Conservation (phyloP, 2,797 vertebrate genomes). For the Clarias platycephalus region DNA sequence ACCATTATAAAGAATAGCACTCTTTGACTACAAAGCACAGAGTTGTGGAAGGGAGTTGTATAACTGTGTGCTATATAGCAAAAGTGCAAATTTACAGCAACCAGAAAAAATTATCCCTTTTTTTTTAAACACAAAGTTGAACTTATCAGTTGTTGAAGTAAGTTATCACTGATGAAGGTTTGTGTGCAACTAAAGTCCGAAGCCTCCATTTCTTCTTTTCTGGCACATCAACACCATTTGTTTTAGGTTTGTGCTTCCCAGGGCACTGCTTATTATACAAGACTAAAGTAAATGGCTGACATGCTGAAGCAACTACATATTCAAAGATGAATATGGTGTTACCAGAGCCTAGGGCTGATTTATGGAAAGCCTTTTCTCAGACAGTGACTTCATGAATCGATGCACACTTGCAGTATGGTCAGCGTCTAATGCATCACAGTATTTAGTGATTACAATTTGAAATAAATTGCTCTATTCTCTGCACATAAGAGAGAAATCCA, state of each 20-base stretch:
- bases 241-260: slow-evolving; percentile 46
- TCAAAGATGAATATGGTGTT: slow-evolving; percentile 62
- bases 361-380: slow-evolving; percentile 60
- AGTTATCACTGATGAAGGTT: too few species aligned
- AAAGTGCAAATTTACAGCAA: too few species aligned
- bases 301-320: slow-evolving; percentile 58
- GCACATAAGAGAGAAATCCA: slow-evolving; percentile 73
- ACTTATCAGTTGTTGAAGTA: too few species aligned
- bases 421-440: slow-evolving; percentile 73
- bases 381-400: slow-evolving; percentile 58
- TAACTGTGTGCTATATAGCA: too few species aligned
- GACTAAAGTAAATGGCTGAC: slow-evolving; percentile 57
- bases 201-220: slow-evolving; percentile 32
- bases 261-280: slow-evolving; percentile 51
- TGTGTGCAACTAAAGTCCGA: too few species aligned
- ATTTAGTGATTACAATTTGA: slow-evolving; percentile 79
- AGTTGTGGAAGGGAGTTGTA: too few species aligned
- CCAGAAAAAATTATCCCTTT: too few species aligned
- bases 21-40: too few species aligned
- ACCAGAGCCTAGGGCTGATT: slow-evolving; percentile 61
- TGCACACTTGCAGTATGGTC: slow-evolving; percentile 55
- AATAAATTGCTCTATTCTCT: slow-evolving; percentile 77
- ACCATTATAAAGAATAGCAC: too few species aligned
- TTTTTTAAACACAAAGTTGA: too few species aligned
- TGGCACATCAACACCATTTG: slow-evolving; percentile 41